Evolutionary conservation across 2,888 invertebrate genomes (phyloP), one percentile per base, ranked within the genome.

Genomic region (Pyralis farinalis): DNA sequence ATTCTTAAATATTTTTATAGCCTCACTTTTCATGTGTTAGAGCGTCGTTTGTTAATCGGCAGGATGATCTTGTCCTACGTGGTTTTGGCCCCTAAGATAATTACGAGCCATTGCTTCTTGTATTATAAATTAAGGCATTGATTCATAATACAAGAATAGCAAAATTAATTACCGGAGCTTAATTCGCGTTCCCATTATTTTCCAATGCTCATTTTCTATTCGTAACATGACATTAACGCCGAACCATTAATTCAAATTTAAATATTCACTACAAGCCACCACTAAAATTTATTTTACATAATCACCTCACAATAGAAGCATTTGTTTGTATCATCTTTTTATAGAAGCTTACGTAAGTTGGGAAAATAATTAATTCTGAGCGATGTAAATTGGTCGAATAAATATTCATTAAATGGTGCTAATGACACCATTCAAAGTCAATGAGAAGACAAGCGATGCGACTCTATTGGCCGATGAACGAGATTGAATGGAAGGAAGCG

Each of bases 401-500:
- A 38, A 33, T 35, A 25, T 36, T 42, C 27, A 41, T 25, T 36
- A 38, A 34, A 27, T 27, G 27, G 34, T 43, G 46, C 38, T 51
- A 47, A 53, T 46, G 47, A 42, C 47, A 53, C 48, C 37, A 37
- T 51, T 49, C 47, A 45, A 47, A 44, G 34, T 40, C 47, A 46
- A 40, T 43, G 42, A 35, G 42, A 37, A 44, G 47, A 47, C 50
- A 53, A 55, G 50, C 43, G 51, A 53, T 44, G 43, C 49, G 51
- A 51, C 46, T 47, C 47, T 43, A 47, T 47, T 43, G 39, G 39
- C 42, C 49, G 62, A 57, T 56, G 55, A 58, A 65, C 62, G 56
- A 44, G 30, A 37, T 63, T 67, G 61, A 70, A 73, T 65, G 58
- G 55, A 44, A 61, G 58, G 63, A 66, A 72, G 54, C 53, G 53